Evolutionary conservation across 2,888 invertebrate genomes (phyloP), one percentile per base, ranked within the genome.

Genomic region (Hydriomena furcata): DNA sequence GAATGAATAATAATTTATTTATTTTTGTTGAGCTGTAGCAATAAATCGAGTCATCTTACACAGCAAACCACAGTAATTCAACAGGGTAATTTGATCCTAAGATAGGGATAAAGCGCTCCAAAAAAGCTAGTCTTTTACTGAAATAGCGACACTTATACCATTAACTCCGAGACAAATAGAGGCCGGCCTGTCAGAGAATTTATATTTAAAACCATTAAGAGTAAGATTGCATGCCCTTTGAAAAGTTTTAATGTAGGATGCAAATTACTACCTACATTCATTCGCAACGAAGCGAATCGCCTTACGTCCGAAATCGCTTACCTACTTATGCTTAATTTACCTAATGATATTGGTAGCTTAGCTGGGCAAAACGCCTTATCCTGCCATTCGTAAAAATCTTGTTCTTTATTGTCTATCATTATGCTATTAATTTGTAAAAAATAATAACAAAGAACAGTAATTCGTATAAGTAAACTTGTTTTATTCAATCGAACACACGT

Each of bases 91-190:
- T 52, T 38, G 37, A 52, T 43, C 24, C 13, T 35, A 38, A 43
- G 37, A 52, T 46, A 52, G 34, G 31, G 10, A 46, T 38, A 45
- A 44, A 17, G 24, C 37, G 23, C 35, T 28, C 40, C 34, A 45
- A 51, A 51, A 45, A 45, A 44, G 28, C 30, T 35, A 44, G 31
- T 25, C 42, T 7, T 20, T 41, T 31, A 31, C 30, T 31, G 23
- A 17, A 30, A 36, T 24, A 30, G 23, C 28, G 34, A 28, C 47
- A 35, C 32, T 40, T 37, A 34, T 13, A 17, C 38, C 46, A 45
- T 45, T 51, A 41, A 51, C 36, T 37, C 42, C n/a, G 46, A 47
- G 25, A 32, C 20, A 37, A 38, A 46, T 46, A 46, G 38, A 31
- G 13, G 30, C 37, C 31, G 40, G 40, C 47, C 31, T 37, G 45